phyloP scores from a whole-genome alignment of 1,140 invertebrate species.

The Bombus waltoni region DNA sequence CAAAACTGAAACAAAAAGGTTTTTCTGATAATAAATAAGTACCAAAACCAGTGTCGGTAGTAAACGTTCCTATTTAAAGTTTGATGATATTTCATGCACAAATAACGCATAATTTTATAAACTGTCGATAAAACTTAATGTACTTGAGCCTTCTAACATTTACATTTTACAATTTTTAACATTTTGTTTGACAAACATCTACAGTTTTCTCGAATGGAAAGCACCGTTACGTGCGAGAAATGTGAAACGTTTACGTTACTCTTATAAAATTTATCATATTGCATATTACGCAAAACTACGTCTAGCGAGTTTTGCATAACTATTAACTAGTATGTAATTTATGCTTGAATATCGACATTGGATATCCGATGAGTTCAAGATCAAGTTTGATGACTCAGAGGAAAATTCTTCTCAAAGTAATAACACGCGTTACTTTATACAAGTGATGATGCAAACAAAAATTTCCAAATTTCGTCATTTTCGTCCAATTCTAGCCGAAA shows the following conservation, averaged over 20 bases:
- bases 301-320: constrained; percentile 8
- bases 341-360: background rate
- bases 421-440: too few species aligned
- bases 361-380: constrained; percentile 17
- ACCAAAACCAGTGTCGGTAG: too few species aligned
- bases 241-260: background rate
- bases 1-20: too few species aligned
- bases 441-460: background rate
- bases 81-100: too few species aligned
- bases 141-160: background rate
- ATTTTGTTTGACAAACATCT: background rate
- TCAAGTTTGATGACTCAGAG: background rate
- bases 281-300: background rate
- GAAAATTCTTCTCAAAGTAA: background rate
- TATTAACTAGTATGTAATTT: background rate
- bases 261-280: background rate
- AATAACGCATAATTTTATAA: too few species aligned
- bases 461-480: background rate
- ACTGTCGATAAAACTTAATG: background rate
- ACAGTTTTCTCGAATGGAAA: background rate
- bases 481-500: too few species aligned
- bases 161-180: background rate
- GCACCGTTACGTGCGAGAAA: accelerated
- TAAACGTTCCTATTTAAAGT: too few species aligned
- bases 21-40: too few species aligned